Conservation (phyloP, 2,888 invertebrate genomes). For the Drosophila mimetica region DNA sequence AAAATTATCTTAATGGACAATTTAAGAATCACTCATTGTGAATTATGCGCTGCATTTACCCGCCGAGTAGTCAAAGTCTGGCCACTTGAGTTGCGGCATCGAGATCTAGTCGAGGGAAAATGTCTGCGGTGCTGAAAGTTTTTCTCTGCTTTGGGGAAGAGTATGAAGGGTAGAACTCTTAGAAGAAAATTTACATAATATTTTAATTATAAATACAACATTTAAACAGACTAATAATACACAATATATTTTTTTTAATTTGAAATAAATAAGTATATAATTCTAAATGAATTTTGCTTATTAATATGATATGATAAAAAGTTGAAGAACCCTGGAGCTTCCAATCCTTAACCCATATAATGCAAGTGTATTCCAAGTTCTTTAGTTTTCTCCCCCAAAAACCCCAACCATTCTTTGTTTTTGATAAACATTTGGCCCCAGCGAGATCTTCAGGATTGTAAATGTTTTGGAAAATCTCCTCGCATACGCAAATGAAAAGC, state of each 20-base stretch:
- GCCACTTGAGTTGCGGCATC: slow-evolving; percentile 50
- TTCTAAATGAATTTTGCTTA: too few species aligned
- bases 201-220: too few species aligned
- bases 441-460: slow-evolving; percentile 51
- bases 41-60: slow-evolving; percentile 81
- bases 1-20: slow-evolving; percentile 81
- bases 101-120: slow-evolving; percentile 28
- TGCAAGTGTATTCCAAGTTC: slow-evolving; percentile 1
- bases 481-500: slow-evolving; percentile 49
- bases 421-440: slow-evolving; percentile 53
- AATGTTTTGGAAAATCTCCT: slow-evolving; percentile 65
- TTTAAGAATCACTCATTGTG: slow-evolving; percentile 82
- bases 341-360: background rate
- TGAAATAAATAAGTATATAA: too few species aligned
- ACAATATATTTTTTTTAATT: background rate
- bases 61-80: slow-evolving; percentile 63
- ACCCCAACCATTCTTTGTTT: slow-evolving; percentile 18
- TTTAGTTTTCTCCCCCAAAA: rapidly evolving
- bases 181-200: background rate
- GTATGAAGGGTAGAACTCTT: background rate
- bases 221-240: too few species aligned
- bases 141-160: background rate
- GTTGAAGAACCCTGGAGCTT: background rate
- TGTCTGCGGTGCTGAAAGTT: slow-evolving; percentile 59
- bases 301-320: too few species aligned